These are phyloP conservation scores for Papilio polyxenes DNA, from an alignment of 1,140 invertebrate genomes.

Conservation along the genomic window DNA sequence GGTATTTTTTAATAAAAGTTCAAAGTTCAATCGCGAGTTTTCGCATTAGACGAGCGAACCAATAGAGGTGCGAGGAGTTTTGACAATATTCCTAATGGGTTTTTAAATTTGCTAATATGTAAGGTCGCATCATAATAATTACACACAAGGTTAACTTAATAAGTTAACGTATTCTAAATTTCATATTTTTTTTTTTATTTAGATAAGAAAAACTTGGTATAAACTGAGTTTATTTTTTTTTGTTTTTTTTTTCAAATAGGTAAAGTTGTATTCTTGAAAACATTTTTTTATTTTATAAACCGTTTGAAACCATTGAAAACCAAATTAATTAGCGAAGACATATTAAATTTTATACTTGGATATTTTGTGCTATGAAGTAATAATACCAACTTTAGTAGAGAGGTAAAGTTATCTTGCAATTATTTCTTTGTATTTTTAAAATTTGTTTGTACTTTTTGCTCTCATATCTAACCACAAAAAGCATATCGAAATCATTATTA, in stretches of 20 bases:
- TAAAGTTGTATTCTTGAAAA: no score
- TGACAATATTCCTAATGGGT: conserved; percentile 11
- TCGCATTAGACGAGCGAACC: conserved; percentile 26
- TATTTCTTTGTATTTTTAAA: neutral
- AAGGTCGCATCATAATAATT: neutral
- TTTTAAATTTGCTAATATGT: neutral
- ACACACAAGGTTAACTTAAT: neutral
- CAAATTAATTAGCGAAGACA: no score
- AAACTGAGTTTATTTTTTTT: no score
- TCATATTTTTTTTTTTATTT: neutral
- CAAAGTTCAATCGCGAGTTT: conserved; percentile 51
- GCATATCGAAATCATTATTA: conserved; percentile 3
- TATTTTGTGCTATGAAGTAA: no score
- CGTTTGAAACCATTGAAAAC: no score
- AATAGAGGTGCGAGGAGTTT: neutral
- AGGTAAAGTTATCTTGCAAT: neutral
- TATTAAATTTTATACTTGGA: no score
- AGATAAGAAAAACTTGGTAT: neutral
- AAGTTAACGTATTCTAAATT: neutral
- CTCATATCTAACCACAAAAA: neutral
- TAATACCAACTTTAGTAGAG: neutral
- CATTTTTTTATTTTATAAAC: neutral
- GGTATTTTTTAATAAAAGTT: conserved; percentile 53
- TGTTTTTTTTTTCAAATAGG: neutral
- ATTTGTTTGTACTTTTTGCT: conserved; percentile 13